These are phyloP conservation scores for Syngnathus rostellatus DNA, from an alignment of 2,797 vertebrate species.

Conservation along the genomic window DNA sequence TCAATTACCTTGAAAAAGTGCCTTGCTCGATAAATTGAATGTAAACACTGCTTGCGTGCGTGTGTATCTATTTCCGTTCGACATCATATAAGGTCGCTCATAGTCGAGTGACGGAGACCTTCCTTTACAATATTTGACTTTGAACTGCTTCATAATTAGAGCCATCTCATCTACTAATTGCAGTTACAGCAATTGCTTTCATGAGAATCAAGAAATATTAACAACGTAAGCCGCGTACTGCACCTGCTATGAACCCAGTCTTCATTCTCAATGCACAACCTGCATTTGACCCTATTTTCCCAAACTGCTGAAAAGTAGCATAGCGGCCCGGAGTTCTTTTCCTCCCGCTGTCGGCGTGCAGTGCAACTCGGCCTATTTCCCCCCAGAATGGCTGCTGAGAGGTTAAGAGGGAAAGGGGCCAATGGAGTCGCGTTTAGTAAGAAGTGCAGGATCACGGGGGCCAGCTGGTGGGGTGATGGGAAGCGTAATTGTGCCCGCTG, in stretches of 20 bases:
- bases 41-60: too few species aligned
- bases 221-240: background rate
- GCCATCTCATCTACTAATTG: background rate
- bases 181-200: background rate
- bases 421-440: constrained; percentile 67
- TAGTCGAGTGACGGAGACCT: background rate
- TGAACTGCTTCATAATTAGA: background rate
- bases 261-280: constrained; percentile 12
- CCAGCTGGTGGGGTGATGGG: constrained; percentile 73
- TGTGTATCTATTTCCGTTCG: too few species aligned
- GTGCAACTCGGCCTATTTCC: constrained; percentile 54
- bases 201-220: background rate
- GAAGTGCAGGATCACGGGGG: constrained; percentile 69
- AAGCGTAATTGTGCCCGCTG: constrained; percentile 75
- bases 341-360: constrained; percentile 33
- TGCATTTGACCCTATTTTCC: constrained; percentile 16
- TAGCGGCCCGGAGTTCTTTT: constrained; percentile 38
- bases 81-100: background rate
- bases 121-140: background rate
- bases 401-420: constrained; percentile 69
- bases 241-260: constrained; percentile 26
- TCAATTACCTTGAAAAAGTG: background rate
- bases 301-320: constrained; percentile 48
- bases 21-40: too few species aligned
- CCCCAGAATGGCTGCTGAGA: constrained; percentile 62